Conservation (phyloP, 2,888 invertebrate species). For the Caenorhabditis becei region DNA sequence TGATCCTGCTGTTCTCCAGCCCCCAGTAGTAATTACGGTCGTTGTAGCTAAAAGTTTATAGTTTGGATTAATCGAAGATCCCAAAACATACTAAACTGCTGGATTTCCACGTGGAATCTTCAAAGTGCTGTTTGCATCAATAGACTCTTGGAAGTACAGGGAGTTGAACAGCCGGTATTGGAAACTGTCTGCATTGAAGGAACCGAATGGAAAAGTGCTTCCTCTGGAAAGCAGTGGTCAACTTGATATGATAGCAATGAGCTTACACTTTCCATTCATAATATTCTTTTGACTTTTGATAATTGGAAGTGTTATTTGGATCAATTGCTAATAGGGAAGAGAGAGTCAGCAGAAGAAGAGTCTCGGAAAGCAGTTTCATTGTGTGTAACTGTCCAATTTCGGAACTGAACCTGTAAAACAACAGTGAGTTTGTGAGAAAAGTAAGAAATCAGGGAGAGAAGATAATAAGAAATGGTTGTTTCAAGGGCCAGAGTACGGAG, state of each 20-base stretch:
- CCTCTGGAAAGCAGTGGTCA: background rate
- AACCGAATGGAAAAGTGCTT: background rate
- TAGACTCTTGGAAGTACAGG: background rate
- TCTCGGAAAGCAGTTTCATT: too few species aligned
- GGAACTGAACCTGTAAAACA: too few species aligned
- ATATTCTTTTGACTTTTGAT: background rate
- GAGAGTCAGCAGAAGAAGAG: too few species aligned
- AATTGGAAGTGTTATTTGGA: too few species aligned
- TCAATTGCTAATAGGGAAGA: too few species aligned
- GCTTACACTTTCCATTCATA: background rate
- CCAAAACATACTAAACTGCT: background rate
- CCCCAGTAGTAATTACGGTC: background rate
- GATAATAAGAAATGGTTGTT: too few species aligned
- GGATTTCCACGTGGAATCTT: background rate
- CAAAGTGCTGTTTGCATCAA: background rate
- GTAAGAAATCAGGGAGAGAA: too few species aligned
- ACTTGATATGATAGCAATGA: background rate
- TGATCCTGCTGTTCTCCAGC: background rate
- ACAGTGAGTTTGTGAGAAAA: too few species aligned
- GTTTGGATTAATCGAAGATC: background rate
- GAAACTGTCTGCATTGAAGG: background rate
- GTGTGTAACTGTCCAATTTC: too few species aligned
- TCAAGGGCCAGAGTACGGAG: too few species aligned
- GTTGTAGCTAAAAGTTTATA: background rate
- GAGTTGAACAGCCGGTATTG: background rate